Conservation (phyloP, 2,888 invertebrate species). For the Nomada lathburiana region DNA sequence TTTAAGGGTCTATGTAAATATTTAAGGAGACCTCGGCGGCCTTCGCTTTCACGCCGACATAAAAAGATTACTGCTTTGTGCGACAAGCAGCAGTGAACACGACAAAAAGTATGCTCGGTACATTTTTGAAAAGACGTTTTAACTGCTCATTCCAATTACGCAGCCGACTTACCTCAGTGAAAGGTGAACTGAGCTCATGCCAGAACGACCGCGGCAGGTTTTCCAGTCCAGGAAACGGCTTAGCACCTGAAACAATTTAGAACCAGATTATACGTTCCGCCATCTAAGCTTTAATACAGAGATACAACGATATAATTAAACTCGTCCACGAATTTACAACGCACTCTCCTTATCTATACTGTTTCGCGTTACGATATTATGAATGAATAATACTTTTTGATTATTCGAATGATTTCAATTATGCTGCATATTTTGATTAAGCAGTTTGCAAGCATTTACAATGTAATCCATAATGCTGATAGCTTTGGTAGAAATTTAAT, state of each 20-base stretch:
- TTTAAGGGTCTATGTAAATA: slow-evolving; percentile 13
- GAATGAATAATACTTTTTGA: slow-evolving; percentile 18
- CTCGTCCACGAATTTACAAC: slow-evolving; percentile 20
- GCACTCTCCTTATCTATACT: no score
- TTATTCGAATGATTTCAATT: slow-evolving; percentile 2
- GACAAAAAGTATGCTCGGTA: slow-evolving; percentile 21
- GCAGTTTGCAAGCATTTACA: neutral
- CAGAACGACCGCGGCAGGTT: slow-evolving; percentile 82
- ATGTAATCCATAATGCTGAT: neutral
- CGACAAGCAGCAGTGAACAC: neutral
- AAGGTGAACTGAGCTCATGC: slow-evolving; percentile 83
- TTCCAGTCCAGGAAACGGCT: slow-evolving; percentile 81
- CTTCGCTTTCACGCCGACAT: neutral
- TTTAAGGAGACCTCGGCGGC: neutral
- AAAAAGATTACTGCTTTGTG: slow-evolving; percentile 6
- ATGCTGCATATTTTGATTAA: neutral
- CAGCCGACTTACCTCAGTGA: slow-evolving; percentile 80
- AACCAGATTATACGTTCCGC: slow-evolving; percentile 42
- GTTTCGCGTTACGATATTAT: slow-evolving; percentile 1
- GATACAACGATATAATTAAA: slow-evolving; percentile 41
- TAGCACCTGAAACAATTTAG: slow-evolving; percentile 78
- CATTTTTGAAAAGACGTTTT: slow-evolving; percentile 46
- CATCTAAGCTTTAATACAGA: slow-evolving; percentile 18
- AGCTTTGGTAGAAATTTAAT: neutral
- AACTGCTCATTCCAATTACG: slow-evolving; percentile 48